Percentiles rank a stretch among this genome's conserved stretches.
phyloP scores from a whole-genome alignment of 2,888 invertebrate species.

The Saturnia japonica region DNA sequence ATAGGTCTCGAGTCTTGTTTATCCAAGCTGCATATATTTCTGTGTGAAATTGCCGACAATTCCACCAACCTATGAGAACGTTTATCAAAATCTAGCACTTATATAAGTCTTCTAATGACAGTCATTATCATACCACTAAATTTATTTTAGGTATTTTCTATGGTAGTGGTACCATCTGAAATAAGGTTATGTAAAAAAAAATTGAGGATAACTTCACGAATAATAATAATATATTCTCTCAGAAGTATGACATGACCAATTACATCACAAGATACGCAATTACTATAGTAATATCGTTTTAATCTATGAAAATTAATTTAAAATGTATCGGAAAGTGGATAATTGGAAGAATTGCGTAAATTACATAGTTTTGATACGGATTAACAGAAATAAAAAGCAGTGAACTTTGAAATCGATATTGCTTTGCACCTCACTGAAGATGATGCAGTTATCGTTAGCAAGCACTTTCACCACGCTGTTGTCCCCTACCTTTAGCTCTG shows the following conservation, averaged over 20 bases:
- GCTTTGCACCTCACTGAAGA: slow-evolving; percentile 51
- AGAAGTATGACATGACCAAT: not conserved
- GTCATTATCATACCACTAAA: no score
- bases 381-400: slow-evolving; percentile 35
- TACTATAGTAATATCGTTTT: slow-evolving; percentile 9
- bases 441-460: slow-evolving; percentile 51
- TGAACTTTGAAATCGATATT: slow-evolving; percentile 49
- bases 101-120: no score
- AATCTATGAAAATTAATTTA: slow-evolving; percentile 3
- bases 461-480: slow-evolving; percentile 63
- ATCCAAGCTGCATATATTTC: not conserved
- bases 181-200: no score
- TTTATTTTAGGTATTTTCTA: no score
- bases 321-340: slow-evolving; percentile 6
- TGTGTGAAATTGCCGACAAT: not conserved
- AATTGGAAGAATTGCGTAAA: slow-evolving; percentile 24
- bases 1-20: not conserved
- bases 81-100: no score
- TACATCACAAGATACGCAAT: not conserved
- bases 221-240: not conserved
- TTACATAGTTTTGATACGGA: slow-evolving; percentile 32
- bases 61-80: no score
- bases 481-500: slow-evolving; percentile 33
- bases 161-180: no score
- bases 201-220: not conserved